Evolutionary conservation across 2,113 vertebrate genomes (phyloP).

Genomic region (Cettia cetti): DNA sequence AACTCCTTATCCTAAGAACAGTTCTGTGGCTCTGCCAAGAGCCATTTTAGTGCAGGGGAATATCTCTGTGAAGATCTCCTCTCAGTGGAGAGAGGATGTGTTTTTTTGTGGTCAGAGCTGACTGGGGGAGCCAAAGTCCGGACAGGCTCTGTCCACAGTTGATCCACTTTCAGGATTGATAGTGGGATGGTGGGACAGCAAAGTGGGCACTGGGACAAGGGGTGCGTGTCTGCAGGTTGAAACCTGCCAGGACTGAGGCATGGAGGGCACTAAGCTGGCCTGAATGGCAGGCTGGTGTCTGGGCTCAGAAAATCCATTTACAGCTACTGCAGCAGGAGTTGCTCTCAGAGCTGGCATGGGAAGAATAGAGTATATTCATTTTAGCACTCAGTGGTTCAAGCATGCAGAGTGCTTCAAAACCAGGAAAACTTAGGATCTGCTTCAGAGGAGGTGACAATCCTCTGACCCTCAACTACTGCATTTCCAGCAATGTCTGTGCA

Average conservation of each 20-base stretch:
- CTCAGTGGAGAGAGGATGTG: background rate
- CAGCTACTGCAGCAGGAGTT: fast-evolving
- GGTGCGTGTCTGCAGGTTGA: background rate
- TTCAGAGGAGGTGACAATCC: background rate
- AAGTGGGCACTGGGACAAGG: background rate
- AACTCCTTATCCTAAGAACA: background rate
- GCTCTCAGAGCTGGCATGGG: background rate
- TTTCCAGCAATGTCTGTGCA: background rate
- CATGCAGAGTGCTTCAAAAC: background rate
- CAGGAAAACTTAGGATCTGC: background rate
- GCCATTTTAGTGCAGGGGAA: background rate
- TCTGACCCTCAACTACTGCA: background rate
- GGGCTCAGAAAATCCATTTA: background rate
- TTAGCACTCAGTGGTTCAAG: background rate
- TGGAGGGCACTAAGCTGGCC: background rate
- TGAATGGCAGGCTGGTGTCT: background rate
- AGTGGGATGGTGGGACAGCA: background rate
- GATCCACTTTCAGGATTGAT: background rate
- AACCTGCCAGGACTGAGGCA: background rate
- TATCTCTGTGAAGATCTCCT: background rate
- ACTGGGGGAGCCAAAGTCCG: background rate
- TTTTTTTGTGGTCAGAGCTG: background rate
- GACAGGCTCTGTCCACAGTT: fast-evolving
- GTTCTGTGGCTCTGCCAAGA: background rate
- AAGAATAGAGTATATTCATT: background rate